Evolutionary conservation across 2,888 invertebrate genomes (phyloP).

Genomic region (Patella ulyssiponensis): DNA sequence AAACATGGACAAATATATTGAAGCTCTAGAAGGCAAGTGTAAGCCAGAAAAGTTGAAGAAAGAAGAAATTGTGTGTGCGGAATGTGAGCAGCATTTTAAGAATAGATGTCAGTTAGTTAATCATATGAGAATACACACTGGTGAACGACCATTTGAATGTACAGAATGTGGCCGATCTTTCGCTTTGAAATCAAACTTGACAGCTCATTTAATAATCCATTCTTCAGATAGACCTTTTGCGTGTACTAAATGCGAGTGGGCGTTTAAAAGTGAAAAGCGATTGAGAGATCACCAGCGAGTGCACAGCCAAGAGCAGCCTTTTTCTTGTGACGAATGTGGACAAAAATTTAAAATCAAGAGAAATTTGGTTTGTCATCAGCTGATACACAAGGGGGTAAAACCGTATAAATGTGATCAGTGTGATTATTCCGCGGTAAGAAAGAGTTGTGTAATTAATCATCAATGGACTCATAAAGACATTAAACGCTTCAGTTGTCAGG

Average conservation of each 20-base stretch:
- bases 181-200: background rate
- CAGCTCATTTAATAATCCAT: conserved; percentile 12
- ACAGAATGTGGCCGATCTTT: background rate
- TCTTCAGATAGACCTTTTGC: conserved; percentile 1
- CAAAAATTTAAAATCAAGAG: background rate
- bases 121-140: conserved; percentile 10
- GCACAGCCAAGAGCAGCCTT: background rate
- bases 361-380: background rate
- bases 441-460: background rate
- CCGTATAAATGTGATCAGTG: background rate
- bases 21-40: too few species aligned
- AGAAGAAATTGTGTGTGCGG: too few species aligned
- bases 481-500: background rate
- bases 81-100: too few species aligned
- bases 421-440: background rate
- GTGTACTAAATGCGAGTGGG: conserved; percentile 3
- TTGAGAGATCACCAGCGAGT: background rate
- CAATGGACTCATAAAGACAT: background rate
- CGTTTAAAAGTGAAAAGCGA: background rate
- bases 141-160: background rate
- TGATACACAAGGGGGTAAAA: background rate
- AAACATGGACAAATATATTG: too few species aligned
- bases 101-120: too few species aligned
- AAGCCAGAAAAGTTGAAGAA: too few species aligned
- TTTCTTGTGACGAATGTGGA: background rate